A percentile compares a stretch with the other conserved stretches of the same genome.
Conservation (phyloP, 2,797 vertebrate genomes). For the Rhinella marina region DNA sequence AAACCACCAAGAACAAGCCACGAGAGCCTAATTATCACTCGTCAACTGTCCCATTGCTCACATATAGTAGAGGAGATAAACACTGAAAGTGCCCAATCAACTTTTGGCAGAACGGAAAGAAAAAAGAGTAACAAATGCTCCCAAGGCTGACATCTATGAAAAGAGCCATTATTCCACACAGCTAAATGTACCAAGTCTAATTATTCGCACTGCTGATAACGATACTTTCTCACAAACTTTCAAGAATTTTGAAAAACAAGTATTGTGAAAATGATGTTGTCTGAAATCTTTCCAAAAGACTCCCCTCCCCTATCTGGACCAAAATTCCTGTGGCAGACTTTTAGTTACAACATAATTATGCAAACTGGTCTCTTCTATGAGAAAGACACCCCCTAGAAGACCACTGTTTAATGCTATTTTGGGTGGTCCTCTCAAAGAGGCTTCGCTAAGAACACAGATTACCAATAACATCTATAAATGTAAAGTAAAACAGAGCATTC, state of each 20-base stretch:
- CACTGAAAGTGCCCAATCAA: slow-evolving; percentile 38
- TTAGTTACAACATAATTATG: no score
- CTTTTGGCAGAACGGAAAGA: slow-evolving; percentile 46
- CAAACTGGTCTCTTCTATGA: no score
- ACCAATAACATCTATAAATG: no score
- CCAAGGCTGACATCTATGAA: slow-evolving; percentile 14
- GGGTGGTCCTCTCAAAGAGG: no score
- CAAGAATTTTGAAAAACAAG: background rate
- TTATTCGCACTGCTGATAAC: background rate
- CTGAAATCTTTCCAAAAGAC: no score
- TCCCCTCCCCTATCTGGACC: no score
- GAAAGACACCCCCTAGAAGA: no score
- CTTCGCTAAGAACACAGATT: no score
- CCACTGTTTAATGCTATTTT: no score
- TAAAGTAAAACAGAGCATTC: no score
- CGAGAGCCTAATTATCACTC: slow-evolving; percentile 79
- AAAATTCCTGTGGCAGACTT: no score
- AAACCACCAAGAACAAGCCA: slow-evolving; percentile 65
- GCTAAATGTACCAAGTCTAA: background rate
- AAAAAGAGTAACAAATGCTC: slow-evolving; percentile 38
- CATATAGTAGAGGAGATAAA: slow-evolving; percentile 59
- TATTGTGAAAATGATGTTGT: no score
- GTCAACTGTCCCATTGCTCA: slow-evolving; percentile 65
- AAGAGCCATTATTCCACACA: background rate
- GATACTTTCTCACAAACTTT: background rate